Conservation (phyloP, 1,140 invertebrate genomes). For the Diprion similis region DNA sequence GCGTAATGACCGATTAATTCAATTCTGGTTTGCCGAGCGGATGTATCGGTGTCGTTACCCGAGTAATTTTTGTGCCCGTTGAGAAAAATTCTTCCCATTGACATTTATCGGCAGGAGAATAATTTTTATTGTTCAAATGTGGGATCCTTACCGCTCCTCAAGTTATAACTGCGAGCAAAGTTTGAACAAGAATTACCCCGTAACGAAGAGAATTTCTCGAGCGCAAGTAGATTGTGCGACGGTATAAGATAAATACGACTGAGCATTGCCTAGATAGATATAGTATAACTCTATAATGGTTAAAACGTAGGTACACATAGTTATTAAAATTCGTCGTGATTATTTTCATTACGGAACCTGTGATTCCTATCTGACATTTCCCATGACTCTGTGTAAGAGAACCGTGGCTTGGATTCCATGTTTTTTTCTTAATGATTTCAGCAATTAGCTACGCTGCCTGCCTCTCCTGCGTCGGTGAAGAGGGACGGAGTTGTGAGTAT, state of each 20-base stretch:
- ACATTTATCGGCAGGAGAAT: background rate
- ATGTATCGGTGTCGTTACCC: background rate
- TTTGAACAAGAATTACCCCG: background rate
- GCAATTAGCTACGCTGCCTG: slow-evolving; percentile 63
- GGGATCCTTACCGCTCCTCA: background rate
- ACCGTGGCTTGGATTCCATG: slow-evolving; percentile 55
- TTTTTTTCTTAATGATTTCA: slow-evolving; percentile 64
- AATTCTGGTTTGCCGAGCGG: slow-evolving; percentile 19
- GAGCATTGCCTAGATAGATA: background rate
- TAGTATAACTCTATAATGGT: background rate
- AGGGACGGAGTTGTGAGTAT: too few species aligned
- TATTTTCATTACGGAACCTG: slow-evolving; percentile 59
- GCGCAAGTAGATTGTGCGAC: background rate
- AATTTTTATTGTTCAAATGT: background rate
- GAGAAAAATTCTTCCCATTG: too few species aligned
- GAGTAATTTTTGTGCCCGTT: too few species aligned
- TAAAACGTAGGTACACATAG: slow-evolving; percentile 27
- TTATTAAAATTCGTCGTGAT: slow-evolving; percentile 53
- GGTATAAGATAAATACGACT: background rate
- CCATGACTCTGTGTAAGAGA: slow-evolving; percentile 35
- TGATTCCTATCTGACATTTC: slow-evolving; percentile 57
- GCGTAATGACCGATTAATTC: slow-evolving; percentile 36
- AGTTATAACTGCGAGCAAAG: background rate
- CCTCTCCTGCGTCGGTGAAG: slow-evolving; percentile 17
- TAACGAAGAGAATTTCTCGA: background rate